A percentile compares a stretch with the other conserved stretches of the same genome.
phyloP scores from a whole-genome alignment of 2,888 invertebrate genomes.

The Sussaba pulchella region DNA sequence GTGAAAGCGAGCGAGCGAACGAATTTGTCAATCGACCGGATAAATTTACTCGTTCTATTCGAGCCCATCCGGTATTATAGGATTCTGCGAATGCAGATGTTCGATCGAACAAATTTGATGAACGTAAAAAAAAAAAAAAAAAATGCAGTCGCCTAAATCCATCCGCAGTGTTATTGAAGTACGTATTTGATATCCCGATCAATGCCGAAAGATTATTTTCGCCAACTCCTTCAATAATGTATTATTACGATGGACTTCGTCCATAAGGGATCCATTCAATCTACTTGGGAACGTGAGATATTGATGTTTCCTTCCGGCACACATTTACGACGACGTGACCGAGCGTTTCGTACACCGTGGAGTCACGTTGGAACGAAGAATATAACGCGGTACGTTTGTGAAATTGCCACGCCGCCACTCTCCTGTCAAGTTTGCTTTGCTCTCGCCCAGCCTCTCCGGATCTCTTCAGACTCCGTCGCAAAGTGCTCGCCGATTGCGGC shows the following conservation, averaged over 20 bases:
- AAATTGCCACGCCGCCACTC: slow-evolving; percentile 36
- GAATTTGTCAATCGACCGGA: slow-evolving; percentile 47
- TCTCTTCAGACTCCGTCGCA: not conserved
- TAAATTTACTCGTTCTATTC: slow-evolving; percentile 42
- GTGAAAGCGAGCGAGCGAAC: slow-evolving; percentile 1
- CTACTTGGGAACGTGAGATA: no score
- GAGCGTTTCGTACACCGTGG: no score
- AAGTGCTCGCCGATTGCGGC: no score
- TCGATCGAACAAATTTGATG: slow-evolving; percentile 38
- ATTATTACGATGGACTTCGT: no score
- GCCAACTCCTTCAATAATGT: no score
- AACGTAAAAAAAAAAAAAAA: slow-evolving; percentile 5
- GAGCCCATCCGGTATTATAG: no score
- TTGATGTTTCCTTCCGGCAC: no score
- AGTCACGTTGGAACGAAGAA: no score
- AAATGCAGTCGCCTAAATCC: not conserved
- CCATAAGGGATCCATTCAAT: no score
- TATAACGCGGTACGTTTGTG: slow-evolving; percentile 19
- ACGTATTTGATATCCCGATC: no score
- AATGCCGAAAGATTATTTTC: no score
- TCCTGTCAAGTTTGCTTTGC: slow-evolving; percentile 37
- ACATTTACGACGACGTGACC: no score
- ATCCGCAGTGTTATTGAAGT: not conserved
- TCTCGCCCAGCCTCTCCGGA: not conserved
- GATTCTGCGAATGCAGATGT: not conserved